A percentile compares a stretch with the other conserved stretches of the same genome.
Evolutionary conservation across 2,888 invertebrate genomes (phyloP).

Genomic region (Eristalis arbustorum): DNA sequence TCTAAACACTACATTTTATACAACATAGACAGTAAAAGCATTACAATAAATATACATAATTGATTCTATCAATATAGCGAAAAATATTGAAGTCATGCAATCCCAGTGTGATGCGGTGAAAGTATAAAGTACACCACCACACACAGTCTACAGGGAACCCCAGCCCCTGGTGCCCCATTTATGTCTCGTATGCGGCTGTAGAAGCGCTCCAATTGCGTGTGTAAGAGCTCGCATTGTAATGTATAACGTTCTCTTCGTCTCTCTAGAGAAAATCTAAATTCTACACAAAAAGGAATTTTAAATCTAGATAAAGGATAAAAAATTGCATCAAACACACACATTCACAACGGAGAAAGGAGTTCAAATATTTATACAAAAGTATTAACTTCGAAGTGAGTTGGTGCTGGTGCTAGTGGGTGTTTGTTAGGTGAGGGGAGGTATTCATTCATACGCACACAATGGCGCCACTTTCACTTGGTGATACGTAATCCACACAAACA

Average conservation of each 20-base stretch:
- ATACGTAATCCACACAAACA: conserved; percentile 12
- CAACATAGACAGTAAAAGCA: conserved; percentile 63
- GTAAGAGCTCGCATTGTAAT: not conserved
- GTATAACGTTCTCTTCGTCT: not conserved
- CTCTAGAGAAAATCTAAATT: conserved; percentile 25
- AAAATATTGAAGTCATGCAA: conserved; percentile 65
- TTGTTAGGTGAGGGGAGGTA: conserved; percentile 1
- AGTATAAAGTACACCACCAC: not conserved
- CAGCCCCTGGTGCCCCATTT: not conserved
- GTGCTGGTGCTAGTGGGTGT: conserved; percentile 29
- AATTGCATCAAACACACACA: conserved; percentile 59
- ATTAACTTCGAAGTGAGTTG: conserved; percentile 16
- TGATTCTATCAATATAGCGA: conserved; percentile 58
- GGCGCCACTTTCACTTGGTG: not conserved
- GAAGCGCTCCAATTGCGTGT: conserved; percentile 13
- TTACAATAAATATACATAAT: conserved; percentile 51
- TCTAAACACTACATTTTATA: conserved; percentile 65
- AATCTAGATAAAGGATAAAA: conserved; percentile 61
- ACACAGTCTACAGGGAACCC: not conserved
- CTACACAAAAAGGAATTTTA: conserved; percentile 52
- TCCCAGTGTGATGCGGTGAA: conserved; percentile 20
- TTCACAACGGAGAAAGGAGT: conserved; percentile 49
- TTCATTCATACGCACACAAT: conserved; percentile 27
- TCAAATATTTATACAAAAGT: conserved; percentile 61
- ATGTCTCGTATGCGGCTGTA: conserved; percentile 21